These are phyloP conservation scores for Choloepus didactylus DNA, from an alignment of 2,797 vertebrate species.

Conservation along the genomic window DNA sequence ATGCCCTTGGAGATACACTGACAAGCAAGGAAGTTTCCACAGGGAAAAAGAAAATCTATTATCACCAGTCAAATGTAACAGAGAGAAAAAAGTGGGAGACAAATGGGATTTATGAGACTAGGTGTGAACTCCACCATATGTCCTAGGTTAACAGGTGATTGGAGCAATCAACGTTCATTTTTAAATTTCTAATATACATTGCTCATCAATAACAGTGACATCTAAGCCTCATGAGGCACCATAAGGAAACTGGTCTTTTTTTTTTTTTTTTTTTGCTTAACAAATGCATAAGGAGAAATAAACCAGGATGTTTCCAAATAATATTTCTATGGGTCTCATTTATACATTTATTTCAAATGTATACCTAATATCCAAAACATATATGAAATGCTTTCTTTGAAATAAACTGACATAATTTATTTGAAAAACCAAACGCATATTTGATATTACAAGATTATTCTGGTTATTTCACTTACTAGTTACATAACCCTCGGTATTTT, in stretches of 20 bases:
- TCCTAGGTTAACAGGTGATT: neutral
- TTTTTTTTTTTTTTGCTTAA: neutral
- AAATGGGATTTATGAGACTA: conserved; percentile 17
- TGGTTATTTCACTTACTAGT: conserved; percentile 5
- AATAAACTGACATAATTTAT: neutral
- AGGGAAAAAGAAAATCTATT: neutral
- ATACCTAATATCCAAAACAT: neutral
- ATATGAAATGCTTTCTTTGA: conserved; percentile 43
- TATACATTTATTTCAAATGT: neutral
- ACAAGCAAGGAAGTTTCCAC: conserved; percentile 67
- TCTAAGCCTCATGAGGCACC: neutral
- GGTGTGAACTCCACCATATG: neutral
- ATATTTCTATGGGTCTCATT: neutral
- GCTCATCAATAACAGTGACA: conserved; percentile 34
- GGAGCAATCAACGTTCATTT: conserved; percentile 12
- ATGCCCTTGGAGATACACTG: conserved; percentile 62
- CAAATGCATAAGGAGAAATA: conserved; percentile 21
- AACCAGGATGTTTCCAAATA: conserved; percentile 17
- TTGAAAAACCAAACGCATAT: conserved; percentile 30
- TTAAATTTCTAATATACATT: conserved; percentile 41
- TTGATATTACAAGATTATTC: neutral
- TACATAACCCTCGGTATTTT: neutral
- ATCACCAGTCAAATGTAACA: conserved; percentile 44
- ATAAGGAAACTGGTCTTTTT: no score
- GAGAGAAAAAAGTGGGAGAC: neutral